A percentile compares a stretch with the other conserved stretches of the same genome.
phyloP scores from a whole-genome alignment of 2,888 invertebrate species.

The Drosophila siamana region DNA sequence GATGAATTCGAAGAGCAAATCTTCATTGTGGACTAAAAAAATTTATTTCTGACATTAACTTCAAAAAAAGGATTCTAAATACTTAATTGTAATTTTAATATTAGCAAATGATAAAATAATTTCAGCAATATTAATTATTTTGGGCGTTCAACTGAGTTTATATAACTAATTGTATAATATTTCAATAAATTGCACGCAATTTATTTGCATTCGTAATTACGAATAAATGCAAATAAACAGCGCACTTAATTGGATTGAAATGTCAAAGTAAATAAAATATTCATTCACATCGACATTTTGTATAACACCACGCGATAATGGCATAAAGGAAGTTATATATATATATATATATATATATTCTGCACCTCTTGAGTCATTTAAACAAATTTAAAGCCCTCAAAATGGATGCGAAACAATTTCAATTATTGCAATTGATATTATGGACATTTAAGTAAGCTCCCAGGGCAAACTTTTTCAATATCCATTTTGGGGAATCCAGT shows the following conservation, averaged over 20 bases:
- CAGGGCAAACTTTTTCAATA: conserved; percentile 53
- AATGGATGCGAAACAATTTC: conserved; percentile 7
- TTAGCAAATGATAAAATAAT: too few relatives aligned
- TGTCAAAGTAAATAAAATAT: background rate
- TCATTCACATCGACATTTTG: background rate
- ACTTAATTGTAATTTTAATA: too few relatives aligned
- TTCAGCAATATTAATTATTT: too few relatives aligned
- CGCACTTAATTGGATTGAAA: background rate
- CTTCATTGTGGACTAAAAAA: too few relatives aligned
- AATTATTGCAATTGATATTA: conserved; percentile 30
- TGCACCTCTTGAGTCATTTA: conserved; percentile 1
- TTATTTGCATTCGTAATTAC: background rate
- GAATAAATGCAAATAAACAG: background rate
- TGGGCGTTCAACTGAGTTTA: too few relatives aligned
- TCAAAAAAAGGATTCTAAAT: too few relatives aligned
- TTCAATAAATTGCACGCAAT: background rate
- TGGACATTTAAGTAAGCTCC: conserved; percentile 21
- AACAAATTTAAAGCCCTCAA: conserved; percentile 9
- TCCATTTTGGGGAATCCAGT: conserved; percentile 41
- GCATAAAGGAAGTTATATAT: background rate
- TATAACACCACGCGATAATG: background rate
- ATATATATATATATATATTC: background rate
- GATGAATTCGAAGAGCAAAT: too few relatives aligned
- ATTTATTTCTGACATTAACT: too few relatives aligned
- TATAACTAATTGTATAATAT: background rate